Base-by-base conservation (phyloP, 2,113 vertebrate genomes). In the Bothrops jararaca region DNA sequence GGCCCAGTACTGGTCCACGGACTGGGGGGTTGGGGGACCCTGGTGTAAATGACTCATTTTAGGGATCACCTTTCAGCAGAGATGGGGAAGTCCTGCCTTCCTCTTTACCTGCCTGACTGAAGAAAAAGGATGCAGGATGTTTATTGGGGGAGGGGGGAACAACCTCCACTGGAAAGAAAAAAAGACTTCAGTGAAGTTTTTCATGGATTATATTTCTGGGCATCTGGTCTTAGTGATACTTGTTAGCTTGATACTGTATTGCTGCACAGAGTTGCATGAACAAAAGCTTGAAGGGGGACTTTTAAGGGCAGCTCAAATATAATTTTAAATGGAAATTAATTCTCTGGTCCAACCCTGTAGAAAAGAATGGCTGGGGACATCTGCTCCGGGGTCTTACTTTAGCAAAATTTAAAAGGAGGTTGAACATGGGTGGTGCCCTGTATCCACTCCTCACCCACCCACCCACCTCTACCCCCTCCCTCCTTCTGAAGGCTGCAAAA, bases 121-220 rank as follows among this genome's bases (percentile, higher is more conserved):
- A 24, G 53, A 8, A 29, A n/a, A 86, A 87, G 52, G 52, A 50
- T 50, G 7, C 64, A 58, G 20, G 1, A 86, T 6, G 5, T 45
- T 86, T n/a, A 39, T 50, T 39, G 29, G 1, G 8, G 5, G 5
- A 1, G 5, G 18, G 18, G 15, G 8, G 23, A 12, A 6, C 0
- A 6, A 48, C 50, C 26, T 29, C 34, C 5, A 24, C 13, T 34
- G 13, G 34, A 26, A 26, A 54, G 34, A 3, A 20, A 80, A 80
- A 2, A 89, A 26, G 15, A 15, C 4, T 80, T 80, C 69, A 74
- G 5, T 34, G 1, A 5, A 74, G 69, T 7, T 74, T 74, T 74
- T 74, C 15, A 20, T 74, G 64, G 15, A 69, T 34, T n/a, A 29
- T 69, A 69, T 69, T 69, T 69, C 29, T 69, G 15, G 69, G n/a